Conservation (phyloP, 2,888 invertebrate species). For the Baronia brevicornis region DNA sequence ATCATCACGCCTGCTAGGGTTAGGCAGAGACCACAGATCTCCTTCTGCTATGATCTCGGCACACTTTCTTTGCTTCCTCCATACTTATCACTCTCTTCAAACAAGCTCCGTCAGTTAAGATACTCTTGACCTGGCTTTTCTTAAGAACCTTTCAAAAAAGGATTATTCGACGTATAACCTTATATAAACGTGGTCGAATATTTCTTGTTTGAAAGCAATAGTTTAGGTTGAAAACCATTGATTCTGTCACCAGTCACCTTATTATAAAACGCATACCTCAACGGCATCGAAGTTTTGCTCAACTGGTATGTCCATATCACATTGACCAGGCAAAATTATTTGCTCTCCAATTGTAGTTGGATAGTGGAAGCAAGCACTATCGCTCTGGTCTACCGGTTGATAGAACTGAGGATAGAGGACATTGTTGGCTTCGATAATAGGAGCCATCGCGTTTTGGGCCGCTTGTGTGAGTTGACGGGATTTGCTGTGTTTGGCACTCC, state of each 20-base stretch:
- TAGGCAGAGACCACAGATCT: no score
- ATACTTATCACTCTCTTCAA: no score
- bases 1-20: no score
- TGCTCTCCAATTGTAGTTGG: slow-evolving; percentile 33
- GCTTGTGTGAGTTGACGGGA: slow-evolving; percentile 27
- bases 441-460: slow-evolving; percentile 31
- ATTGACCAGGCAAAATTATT: slow-evolving; percentile 55
- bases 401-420: slow-evolving; percentile 41
- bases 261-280: slow-evolving; percentile 26
- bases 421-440: slow-evolving; percentile 29
- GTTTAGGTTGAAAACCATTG: no score
- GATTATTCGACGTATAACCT: no score
- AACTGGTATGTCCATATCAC: slow-evolving; percentile 43
- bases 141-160: no score
- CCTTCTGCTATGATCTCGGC: no score
- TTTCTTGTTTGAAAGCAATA: no score
- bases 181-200: no score
- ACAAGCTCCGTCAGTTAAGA: no score
- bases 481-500: slow-evolving; percentile 60
- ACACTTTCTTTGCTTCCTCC: no score
- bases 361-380: slow-evolving; percentile 55
- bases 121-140: no score
- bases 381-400: slow-evolving; percentile 35
- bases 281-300: slow-evolving; percentile 35
- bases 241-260: not conserved